Evolutionary conservation across 2,113 vertebrate genomes (phyloP).

Genomic region (Gorsachius goisagi): DNA sequence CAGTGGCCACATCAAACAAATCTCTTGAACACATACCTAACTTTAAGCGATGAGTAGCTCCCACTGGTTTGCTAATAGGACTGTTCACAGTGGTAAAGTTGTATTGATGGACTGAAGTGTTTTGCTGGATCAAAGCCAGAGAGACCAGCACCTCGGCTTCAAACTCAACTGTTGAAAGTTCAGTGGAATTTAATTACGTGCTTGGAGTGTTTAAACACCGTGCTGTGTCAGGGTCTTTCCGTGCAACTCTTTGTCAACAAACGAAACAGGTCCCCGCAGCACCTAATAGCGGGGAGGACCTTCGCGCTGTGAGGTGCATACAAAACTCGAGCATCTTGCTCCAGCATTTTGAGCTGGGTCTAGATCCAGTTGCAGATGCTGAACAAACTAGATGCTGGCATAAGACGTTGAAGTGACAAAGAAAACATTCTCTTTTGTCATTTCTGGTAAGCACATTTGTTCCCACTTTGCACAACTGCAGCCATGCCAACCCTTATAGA

Average conservation of each 20-base stretch:
- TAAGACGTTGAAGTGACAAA: background rate
- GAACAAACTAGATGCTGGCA: background rate
- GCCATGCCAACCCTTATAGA: background rate
- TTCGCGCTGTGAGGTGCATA: background rate
- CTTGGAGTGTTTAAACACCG: background rate
- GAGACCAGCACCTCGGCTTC: background rate
- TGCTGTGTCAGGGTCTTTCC: accelerated
- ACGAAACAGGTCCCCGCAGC: background rate
- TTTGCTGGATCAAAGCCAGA: background rate
- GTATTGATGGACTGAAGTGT: background rate
- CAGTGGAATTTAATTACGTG: background rate
- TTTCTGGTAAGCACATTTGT: background rate
- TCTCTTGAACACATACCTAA: background rate
- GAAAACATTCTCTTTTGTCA: background rate
- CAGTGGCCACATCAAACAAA: background rate
- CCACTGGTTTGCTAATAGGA: background rate
- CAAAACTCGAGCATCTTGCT: background rate
- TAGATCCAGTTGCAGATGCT: background rate
- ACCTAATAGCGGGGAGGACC: background rate
- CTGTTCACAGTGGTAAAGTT: background rate
- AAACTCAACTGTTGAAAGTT: background rate
- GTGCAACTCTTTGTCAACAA: background rate
- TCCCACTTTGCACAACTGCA: background rate
- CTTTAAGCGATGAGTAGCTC: background rate
- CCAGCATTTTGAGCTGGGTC: background rate